Evolutionary conservation across 2,797 vertebrate species (phyloP).

Genomic region (Erethizon dorsatum): DNA sequence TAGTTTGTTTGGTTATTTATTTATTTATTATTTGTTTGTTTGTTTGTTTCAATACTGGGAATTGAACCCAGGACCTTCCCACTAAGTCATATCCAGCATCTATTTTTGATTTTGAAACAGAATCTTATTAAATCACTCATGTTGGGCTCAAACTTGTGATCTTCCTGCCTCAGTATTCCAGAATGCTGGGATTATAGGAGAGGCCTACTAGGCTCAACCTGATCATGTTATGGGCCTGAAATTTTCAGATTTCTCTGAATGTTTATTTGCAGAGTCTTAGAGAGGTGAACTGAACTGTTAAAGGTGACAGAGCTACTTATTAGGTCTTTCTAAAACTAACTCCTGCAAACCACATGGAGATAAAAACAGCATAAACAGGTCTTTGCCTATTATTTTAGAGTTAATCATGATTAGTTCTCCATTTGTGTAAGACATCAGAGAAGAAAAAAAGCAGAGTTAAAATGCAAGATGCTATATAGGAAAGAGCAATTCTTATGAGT

Average conservation of each 20-base stretch:
- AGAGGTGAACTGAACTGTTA: not conserved
- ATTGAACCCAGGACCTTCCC: not conserved
- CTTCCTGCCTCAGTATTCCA: not conserved
- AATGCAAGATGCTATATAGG: not conserved
- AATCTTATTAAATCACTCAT: not conserved
- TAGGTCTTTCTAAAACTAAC: not conserved
- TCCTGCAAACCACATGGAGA: not conserved
- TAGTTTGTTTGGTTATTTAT: not conserved
- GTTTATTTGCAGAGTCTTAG: not conserved
- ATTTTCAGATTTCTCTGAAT: not conserved
- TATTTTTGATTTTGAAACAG: not conserved
- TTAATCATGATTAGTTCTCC: not conserved
- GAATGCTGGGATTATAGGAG: not conserved
- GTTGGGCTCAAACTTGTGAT: not conserved
- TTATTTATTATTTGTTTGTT: not conserved
- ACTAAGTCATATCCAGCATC: not conserved
- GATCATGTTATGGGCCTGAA: not conserved
- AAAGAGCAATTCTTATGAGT: constrained; percentile 47
- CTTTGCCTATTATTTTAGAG: constrained; percentile 17
- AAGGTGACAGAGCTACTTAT: not conserved
- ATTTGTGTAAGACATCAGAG: constrained; percentile 18
- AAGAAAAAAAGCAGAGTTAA: not conserved
- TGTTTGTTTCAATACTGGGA: not conserved
- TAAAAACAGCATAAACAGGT: not conserved
- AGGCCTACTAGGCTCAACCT: not conserved